Evolutionary conservation across 2,888 invertebrate species (phyloP).

Genomic region (Agrilus biguttatus): DNA sequence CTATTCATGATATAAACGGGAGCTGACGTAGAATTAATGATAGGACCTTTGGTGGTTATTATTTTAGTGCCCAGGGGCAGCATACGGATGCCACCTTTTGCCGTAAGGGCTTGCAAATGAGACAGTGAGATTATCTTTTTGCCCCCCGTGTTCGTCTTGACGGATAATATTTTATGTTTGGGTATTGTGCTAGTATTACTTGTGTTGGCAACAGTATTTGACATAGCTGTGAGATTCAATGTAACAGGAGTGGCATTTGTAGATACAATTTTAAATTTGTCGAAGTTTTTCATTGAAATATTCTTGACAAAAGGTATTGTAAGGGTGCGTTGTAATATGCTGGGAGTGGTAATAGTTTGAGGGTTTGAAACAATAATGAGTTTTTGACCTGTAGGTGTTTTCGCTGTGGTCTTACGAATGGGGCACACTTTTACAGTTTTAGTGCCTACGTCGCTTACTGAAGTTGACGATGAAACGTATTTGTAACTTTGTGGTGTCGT

Average conservation of each 20-base stretch:
- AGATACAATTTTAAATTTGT: slow-evolving; percentile 28
- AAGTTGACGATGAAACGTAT: slow-evolving; percentile 12
- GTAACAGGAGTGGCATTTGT: slow-evolving; percentile 8
- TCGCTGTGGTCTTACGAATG: slow-evolving; percentile 22
- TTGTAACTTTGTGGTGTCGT: slow-evolving; percentile 16
- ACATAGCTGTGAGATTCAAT: slow-evolving; percentile 8
- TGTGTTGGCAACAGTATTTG: slow-evolving; percentile 12
- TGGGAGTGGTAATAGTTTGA: slow-evolving; percentile 24
- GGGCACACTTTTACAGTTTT: slow-evolving; percentile 21
- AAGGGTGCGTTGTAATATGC: slow-evolving; percentile 27
- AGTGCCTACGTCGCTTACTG: slow-evolving; percentile 14
- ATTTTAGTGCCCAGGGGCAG: slow-evolving; percentile 26
- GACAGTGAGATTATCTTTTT: slow-evolving; percentile 28
- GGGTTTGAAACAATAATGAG: slow-evolving; percentile 30
- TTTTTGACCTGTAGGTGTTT: slow-evolving; percentile 23
- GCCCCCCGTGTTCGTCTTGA: slow-evolving; percentile 20
- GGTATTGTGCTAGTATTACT: slow-evolving; percentile 13
- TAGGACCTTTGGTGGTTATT: slow-evolving; percentile 19
- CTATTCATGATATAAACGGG: slow-evolving; percentile 23
- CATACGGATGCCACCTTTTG: slow-evolving; percentile 29
- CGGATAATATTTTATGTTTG: slow-evolving; percentile 28
- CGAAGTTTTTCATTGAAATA: slow-evolving; percentile 27
- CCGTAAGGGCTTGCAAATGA: slow-evolving; percentile 28
- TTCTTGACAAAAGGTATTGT: slow-evolving; percentile 29
- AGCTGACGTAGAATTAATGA: slow-evolving; percentile 15